These are phyloP conservation scores for Mnemiopsis leidyi DNA, from an alignment of 37 sponge, comb jelly and placozoan genomes.

Conservation along the genomic window DNA sequence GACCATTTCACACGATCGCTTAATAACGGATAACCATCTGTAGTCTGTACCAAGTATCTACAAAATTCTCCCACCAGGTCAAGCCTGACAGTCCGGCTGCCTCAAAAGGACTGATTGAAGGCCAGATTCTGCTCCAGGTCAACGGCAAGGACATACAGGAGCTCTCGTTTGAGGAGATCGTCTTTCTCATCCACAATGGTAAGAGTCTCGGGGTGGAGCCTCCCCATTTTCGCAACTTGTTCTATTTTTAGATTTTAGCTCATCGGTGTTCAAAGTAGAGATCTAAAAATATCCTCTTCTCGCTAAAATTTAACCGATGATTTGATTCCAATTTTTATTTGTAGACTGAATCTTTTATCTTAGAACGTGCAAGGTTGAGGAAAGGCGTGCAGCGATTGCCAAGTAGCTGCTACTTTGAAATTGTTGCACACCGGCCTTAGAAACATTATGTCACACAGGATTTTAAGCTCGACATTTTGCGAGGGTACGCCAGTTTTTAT, in stretches of 20 bases:
- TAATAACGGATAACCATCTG: too few relatives aligned
- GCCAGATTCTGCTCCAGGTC: slow-evolving; percentile 33
- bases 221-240: too few relatives aligned
- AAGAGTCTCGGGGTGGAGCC: background rate
- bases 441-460: too few relatives aligned
- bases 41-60: too few relatives aligned
- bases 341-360: background rate
- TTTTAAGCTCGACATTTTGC: too few relatives aligned
- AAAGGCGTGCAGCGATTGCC: too few relatives aligned
- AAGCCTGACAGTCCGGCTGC: slow-evolving; percentile 24
- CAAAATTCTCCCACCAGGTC: background rate
- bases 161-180: slow-evolving; percentile 23
- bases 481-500: too few relatives aligned
- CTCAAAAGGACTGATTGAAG: slow-evolving; percentile 14
- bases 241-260: background rate
- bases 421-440: too few relatives aligned
- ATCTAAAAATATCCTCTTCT: background rate
- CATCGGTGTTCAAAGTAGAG: background rate
- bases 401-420: too few relatives aligned
- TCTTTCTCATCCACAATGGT: slow-evolving; percentile 32
- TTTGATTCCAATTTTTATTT: background rate
- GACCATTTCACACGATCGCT: too few relatives aligned
- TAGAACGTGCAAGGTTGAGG: too few relatives aligned
- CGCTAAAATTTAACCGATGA: too few relatives aligned
- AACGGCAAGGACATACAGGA: slow-evolving; percentile 46